Evolutionary conservation across 2,888 invertebrate genomes (phyloP), one percentile per base, ranked within the genome.

Genomic region (Diarsia brunnea): DNA sequence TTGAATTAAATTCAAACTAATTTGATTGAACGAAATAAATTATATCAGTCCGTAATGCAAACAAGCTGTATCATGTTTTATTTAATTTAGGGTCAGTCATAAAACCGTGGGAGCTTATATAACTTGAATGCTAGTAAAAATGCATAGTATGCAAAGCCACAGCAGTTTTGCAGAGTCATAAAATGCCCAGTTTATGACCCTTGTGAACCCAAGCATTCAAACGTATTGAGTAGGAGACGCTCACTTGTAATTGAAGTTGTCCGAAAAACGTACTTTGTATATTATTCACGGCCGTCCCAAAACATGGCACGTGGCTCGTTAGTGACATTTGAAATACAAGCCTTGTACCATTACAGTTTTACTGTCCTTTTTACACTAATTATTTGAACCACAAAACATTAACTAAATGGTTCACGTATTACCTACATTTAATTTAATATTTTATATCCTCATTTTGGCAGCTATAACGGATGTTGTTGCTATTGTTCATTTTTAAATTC

Each of bases 141-240:
- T 85, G 82, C 84, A 88, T 78, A 73, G 81, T 87, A 88, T 88
- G 84, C 78, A 87, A 84, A 88, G 78, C 84, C 87, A 73, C 77
- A 79, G 68, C 71, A 84, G 79, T 82, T 79, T 76, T 69, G 70
- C 47, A 69, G 74, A 67, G 49, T 65, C 78, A 88, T 88, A 88
- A 88, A 88, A 75, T 82, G 82, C 72, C 82, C 82, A 78, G 85
- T 82, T 88, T 88, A 88, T 80, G 81, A 75, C 63, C 67, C 55
- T 60, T 77, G 75, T 65, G 78, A 84, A 84, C 79, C 83, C 71
- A 53, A 76, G 70, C 66, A 73, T 77, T 81, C 73, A 76, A 79
- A 71, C 65, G 70, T 83, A 81, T 87, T 83, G 87, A 86, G 84
- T 67, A 82, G 65, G 71, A 84, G 73, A 78, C 65, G 70, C 73